Conservation (phyloP, 2,113 vertebrate species). For the Platichthys stellatus region DNA sequence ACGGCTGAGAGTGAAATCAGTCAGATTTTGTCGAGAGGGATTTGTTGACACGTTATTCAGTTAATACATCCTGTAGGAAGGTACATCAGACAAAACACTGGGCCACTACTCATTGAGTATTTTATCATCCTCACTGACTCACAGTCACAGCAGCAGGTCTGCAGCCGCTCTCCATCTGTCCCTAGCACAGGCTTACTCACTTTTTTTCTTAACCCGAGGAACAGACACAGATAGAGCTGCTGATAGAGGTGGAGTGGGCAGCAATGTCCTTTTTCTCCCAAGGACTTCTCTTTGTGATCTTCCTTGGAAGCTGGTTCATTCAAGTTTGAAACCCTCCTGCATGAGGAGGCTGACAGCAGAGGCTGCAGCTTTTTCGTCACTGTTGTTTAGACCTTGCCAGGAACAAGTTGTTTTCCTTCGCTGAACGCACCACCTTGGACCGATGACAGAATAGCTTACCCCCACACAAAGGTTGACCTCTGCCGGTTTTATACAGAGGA, state of each 20-base stretch:
- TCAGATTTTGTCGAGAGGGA: neutral
- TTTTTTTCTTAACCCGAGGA: slow-evolving; percentile 38
- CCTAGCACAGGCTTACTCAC: slow-evolving; percentile 19
- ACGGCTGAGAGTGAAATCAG: neutral
- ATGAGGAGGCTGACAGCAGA: slow-evolving; percentile 20
- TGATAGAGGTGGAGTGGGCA: slow-evolving; percentile 8
- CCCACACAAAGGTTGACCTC: slow-evolving; percentile 5
- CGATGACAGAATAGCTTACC: neutral
- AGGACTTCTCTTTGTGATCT: slow-evolving; percentile 40
- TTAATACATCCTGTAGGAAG: neutral
- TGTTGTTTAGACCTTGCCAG: slow-evolving; percentile 51
- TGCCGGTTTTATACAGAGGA: neutral
- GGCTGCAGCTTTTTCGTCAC: slow-evolving; percentile 29
- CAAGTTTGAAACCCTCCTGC: slow-evolving; percentile 47
- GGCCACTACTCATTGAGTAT: neutral
- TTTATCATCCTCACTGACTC: neutral
- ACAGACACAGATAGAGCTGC: slow-evolving; percentile 12
- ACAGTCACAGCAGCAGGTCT: slow-evolving; percentile 4
- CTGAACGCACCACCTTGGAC: slow-evolving; percentile 6
- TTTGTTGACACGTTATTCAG: neutral
- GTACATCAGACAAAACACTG: neutral
- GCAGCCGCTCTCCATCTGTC: slow-evolving; percentile 18
- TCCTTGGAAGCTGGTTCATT: slow-evolving; percentile 41
- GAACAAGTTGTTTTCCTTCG: slow-evolving; percentile 52
- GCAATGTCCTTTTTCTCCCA: slow-evolving; percentile 11